phyloP scores from a whole-genome alignment of 1,140 invertebrate species.

The Venturia canescens region DNA sequence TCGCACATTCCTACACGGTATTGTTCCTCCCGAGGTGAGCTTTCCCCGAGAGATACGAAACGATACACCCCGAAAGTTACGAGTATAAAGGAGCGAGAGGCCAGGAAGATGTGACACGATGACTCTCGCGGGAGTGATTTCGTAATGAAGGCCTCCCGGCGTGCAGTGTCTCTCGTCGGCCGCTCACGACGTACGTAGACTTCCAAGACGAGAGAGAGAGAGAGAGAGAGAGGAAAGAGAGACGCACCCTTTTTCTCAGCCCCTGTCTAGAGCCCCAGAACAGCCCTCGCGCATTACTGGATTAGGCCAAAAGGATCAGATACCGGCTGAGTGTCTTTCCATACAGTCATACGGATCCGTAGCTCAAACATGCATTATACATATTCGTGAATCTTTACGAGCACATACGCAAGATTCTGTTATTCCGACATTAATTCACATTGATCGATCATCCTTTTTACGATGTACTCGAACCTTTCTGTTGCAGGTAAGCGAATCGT shows the following conservation, averaged over 20 bases:
- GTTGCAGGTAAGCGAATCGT: conserved; percentile 44
- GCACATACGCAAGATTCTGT: not conserved
- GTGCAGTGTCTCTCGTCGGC: conserved; percentile 25
- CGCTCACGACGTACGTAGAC: conserved; percentile 5
- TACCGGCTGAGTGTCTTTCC: not conserved
- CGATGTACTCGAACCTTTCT: conserved; percentile 20
- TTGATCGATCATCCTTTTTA: conserved; percentile 15
- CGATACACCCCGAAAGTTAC: conserved; percentile 45
- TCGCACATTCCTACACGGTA: not conserved
- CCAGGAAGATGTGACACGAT: conserved; percentile 63
- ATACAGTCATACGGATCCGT: not conserved
- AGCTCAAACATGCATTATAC: not conserved
- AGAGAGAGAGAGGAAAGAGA: not conserved
- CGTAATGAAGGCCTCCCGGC: conserved; percentile 65
- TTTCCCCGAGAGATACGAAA: conserved; percentile 26
- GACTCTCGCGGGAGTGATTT: conserved; percentile 69
- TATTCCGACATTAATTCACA: conserved; percentile 7
- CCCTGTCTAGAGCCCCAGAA: conserved; percentile 17
- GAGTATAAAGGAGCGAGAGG: conserved; percentile 59
- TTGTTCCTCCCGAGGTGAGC: not conserved
- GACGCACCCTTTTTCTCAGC: conserved; percentile 58
- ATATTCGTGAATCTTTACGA: too few relatives aligned
- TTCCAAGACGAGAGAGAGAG: not conserved
- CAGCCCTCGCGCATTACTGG: conserved; percentile 59
- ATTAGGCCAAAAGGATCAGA: conserved; percentile 55